Evolutionary conservation across 2,113 vertebrate genomes (phyloP), one percentile per base, ranked within the genome.

Genomic region (Proterorhinus semilunaris): DNA sequence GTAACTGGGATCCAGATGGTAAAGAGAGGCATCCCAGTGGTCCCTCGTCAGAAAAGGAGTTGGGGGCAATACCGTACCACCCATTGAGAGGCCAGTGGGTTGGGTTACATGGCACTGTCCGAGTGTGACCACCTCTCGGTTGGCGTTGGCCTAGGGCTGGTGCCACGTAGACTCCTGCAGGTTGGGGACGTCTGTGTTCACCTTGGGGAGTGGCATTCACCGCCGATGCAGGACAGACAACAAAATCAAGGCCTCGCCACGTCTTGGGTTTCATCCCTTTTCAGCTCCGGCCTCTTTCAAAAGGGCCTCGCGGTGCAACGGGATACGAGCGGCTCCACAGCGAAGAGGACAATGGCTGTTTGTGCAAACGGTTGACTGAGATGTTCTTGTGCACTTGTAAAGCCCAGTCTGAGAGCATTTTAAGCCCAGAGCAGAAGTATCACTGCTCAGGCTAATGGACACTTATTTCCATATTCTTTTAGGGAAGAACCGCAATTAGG

Each of bases 81-180:
- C 88, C 64, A 90, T 89, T 91, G 88, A 92, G 71, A n/a, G 78
- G 63, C 74, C 63, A 5, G 66, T 49, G 73, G 86, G 88, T 93
- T 83, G 59, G 21, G 90, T 93, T 93, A 90, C 92, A 90, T 69
- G 87, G 87, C 86, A 80, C 43, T 74, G 74, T 68, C 75, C 82
- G 83, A 80, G 80, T 90, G 84, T 88, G 90, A 91, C 87, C 82
- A 68, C 66, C 68, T 71, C 62, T 67, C 8, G 27, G 62, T 72
- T 11, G 77, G 62, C 55, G 59, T 67, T 69, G 75, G 77, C 63
- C 17, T 42, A 21, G 54, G 36, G 77, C 74, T 68, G 87, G 81
- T 77, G 86, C 79, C 80, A 65, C 55, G 48, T 62, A 76, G 81
- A 70, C 82, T 59, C 62, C 72, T 9, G 80, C 61, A 44, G 78